These are phyloP conservation scores for Tetropium fuscum DNA, from an alignment of 2,888 invertebrate species.

Conservation along the genomic window DNA sequence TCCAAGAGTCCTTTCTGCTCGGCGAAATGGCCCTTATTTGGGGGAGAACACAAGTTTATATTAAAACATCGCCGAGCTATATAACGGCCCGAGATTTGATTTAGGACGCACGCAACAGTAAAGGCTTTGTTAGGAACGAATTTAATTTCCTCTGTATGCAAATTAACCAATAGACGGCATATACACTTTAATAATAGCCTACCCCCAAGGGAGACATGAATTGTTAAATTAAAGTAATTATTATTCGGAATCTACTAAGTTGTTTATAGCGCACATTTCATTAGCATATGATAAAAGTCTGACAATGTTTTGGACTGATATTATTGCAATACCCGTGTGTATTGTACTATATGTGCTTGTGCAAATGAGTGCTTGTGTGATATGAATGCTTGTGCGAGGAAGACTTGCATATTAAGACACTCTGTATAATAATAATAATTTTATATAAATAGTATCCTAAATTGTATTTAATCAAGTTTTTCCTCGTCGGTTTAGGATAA, in stretches of 20 bases:
- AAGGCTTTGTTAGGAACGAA: constrained; percentile 18
- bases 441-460: no score
- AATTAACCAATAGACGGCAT: constrained; percentile 16
- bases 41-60: constrained; percentile 3
- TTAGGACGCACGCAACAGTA: constrained; percentile 20
- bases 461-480: no score
- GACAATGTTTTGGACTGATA: no score
- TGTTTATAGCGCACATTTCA: neutral
- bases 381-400: no score
- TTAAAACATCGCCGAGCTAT: constrained; percentile 2
- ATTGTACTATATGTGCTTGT: no score
- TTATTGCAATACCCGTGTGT: no score
- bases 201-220: neutral
- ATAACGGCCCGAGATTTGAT: constrained; percentile 17
- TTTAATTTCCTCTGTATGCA: constrained; percentile 21
- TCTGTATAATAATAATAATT: no score
- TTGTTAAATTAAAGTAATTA: neutral
- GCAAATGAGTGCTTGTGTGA: no score
- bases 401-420: no score
- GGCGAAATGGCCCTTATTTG: constrained; percentile 5
- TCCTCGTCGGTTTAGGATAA: no score
- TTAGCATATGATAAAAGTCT: no score
- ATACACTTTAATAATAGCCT: constrained; percentile 5
- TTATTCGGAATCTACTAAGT: neutral
- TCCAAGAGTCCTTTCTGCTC: constrained; percentile 3